Evolutionary conservation across 2,797 vertebrate species (phyloP).

Genomic region (Heliangelus exortis): DNA sequence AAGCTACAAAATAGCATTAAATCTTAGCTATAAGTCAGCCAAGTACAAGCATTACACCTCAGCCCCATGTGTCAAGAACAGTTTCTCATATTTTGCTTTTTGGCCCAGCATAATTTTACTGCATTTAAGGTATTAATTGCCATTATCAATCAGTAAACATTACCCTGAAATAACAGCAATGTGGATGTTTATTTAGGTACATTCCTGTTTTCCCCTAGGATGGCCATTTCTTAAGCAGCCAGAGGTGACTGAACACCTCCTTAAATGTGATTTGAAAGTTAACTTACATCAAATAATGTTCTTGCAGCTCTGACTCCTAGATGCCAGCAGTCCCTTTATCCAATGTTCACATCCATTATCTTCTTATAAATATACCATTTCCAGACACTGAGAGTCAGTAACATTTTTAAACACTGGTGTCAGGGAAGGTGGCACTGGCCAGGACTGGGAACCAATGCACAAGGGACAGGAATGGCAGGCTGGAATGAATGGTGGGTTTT

Average conservation of each 20-base stretch:
- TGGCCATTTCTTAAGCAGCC: background rate
- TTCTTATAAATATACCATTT: background rate
- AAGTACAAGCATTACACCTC: background rate
- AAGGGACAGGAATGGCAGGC: fast-evolving
- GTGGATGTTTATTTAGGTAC: background rate
- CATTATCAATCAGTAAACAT: background rate
- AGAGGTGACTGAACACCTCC: background rate
- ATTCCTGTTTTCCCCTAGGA: background rate
- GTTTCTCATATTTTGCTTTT: background rate
- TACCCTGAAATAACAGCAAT: background rate
- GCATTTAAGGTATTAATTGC: background rate
- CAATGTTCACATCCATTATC: background rate
- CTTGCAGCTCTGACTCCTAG: background rate
- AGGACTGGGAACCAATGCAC: background rate
- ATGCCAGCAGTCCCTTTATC: background rate
- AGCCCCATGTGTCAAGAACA: background rate
- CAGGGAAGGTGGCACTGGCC: background rate
- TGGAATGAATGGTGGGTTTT: background rate
- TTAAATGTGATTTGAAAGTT: background rate
- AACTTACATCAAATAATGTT: background rate
- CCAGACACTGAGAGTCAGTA: background rate
- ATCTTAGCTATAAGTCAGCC: background rate
- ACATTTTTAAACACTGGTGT: background rate
- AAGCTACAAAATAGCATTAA: background rate
- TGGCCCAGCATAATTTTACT: background rate